Evolutionary conservation across 2,113 vertebrate genomes (phyloP).

Genomic region (Notiomystis cincta): DNA sequence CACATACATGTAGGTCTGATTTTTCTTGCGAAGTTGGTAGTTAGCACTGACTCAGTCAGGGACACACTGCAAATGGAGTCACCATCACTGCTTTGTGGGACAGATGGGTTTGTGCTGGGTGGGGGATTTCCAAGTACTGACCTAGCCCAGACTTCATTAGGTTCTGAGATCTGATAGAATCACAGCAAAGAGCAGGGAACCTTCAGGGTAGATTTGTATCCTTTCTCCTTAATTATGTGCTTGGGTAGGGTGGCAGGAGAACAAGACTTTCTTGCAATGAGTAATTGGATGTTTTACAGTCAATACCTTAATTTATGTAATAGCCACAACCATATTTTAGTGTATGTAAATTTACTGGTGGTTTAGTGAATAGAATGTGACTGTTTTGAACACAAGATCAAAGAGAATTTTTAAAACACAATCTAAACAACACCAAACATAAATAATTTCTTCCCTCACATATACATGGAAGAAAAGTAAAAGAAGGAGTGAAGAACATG

Average conservation of each 20-base stretch:
- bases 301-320: slow-evolving; percentile 15
- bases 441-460: not conserved
- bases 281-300: slow-evolving; percentile 8
- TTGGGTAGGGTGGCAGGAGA: not conserved
- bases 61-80: not conserved
- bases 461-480: not conserved
- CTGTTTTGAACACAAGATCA: not conserved
- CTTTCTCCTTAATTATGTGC: not conserved
- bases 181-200: not conserved
- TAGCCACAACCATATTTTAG: not conserved
- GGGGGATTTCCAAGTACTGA: not conserved
- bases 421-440: not conserved
- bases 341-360: not conserved
- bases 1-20: not conserved
- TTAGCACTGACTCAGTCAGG: not conserved
- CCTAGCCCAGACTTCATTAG: not conserved
- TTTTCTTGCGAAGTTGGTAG: not conserved
- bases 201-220: not conserved
- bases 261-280: not conserved
- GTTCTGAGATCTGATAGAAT: not conserved
- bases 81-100: not conserved
- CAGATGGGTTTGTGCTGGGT: not conserved
- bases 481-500: not conserved
- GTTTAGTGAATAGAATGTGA: not conserved
- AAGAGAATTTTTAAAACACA: not conserved